These are phyloP conservation scores for Parthenolecanium corni DNA, from an alignment of 2,888 invertebrate genomes.

Conservation along the genomic window DNA sequence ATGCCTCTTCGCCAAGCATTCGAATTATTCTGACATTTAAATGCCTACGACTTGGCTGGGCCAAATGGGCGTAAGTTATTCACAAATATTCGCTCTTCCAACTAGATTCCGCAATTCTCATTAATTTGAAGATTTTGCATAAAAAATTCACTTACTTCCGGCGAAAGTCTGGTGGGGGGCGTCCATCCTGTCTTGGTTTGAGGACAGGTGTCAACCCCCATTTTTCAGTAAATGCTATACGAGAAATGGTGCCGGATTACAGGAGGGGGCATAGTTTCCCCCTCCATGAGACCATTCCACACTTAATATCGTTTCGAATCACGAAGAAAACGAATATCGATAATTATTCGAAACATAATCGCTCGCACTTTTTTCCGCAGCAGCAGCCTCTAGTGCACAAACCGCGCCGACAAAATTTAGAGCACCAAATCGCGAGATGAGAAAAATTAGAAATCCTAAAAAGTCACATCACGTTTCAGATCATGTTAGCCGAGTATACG, in stretches of 20 bases:
- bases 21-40: too few species aligned
- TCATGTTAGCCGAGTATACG: not conserved
- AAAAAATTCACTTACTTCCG: conserved; percentile 20
- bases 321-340: conserved; percentile 4
- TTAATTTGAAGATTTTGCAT: too few species aligned
- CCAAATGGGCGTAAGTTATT: too few species aligned
- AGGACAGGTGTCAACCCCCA: conserved; percentile 97
- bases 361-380: not conserved
- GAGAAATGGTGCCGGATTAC: conserved; percentile 70
- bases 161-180: conserved; percentile 46
- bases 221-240: conserved; percentile 94
- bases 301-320: conserved; percentile 3
- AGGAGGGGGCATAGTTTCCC: conserved; percentile 28
- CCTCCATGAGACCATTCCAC: conserved; percentile 27
- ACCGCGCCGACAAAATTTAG: not conserved
- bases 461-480: not conserved
- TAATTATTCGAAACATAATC: conserved; percentile 1
- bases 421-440: too few species aligned
- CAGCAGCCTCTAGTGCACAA: not conserved
- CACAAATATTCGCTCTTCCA: too few species aligned
- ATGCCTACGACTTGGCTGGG: too few species aligned
- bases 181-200: conserved; percentile 86
- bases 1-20: too few species aligned
- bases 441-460: too few species aligned
- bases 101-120: too few species aligned